Evolutionary conservation across 2,888 invertebrate genomes (phyloP), one percentile per base, ranked within the genome.

Genomic region (Cantharis rufa): DNA sequence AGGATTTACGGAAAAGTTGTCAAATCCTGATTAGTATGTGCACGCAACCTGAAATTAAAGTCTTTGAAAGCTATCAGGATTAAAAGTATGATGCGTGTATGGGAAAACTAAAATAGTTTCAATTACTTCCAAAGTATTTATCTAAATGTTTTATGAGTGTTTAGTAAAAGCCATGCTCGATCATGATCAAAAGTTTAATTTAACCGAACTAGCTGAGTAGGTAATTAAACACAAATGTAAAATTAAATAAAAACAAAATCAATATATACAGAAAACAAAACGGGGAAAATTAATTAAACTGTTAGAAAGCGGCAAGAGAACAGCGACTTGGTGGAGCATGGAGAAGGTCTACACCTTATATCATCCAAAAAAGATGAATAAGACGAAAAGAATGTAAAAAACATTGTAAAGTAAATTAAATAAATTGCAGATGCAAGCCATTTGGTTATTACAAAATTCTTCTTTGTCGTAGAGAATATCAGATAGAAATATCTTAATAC

Each of bases 21-120:
- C 48, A 72, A 72, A 66, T 72, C 72, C 66, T 72, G 24, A 72
- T 72, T 72, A 72, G 72, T 68, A 72, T 66, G 72, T 72, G 24
- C 72, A 72, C 72, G 66, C 66, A 66, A 72, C 66, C 66, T 11
- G 21, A 24, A 63, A 71, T 62, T 66, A 61, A 68, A 48, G 64
- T 72, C 61, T 64, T 61, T 72, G 66, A 72, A 48, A 66, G 61
- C 66, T 32, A 72, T 11, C 32, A 32, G 68, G 28, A 24, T 71
- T 62, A 71, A n/a, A 48, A 48, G 48, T n/a, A 48, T 48, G 48
- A 48, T 48, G 48, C 48, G 48, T 48, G 48, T 48, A 48, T 48
- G n/a, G 48, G 48, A 48, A 48, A n/a, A 48, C 48, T 48, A 48
- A 48, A 48, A 48, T 48, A 48, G 48, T 48, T 48, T 48, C 48